Percentiles rank a stretch among this genome's conserved stretches.
Conservation (phyloP, 2,797 vertebrate genomes). For the Macropus fuliginosus region DNA sequence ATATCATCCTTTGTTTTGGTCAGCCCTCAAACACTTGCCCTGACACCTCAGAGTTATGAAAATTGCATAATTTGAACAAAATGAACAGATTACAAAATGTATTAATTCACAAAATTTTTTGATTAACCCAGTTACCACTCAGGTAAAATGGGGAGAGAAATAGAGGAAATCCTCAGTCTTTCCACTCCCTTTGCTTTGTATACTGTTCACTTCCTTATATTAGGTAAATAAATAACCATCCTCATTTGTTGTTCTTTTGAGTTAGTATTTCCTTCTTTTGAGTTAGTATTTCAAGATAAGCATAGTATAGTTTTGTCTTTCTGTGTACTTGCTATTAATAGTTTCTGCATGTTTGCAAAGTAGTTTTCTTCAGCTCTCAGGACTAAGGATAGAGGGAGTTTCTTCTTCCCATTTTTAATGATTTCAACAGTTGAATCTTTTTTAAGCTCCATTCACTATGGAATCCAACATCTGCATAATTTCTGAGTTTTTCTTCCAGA, state of each 20-base stretch:
- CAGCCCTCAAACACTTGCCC: not conserved
- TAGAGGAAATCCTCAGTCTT: not conserved
- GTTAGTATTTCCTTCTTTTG: too few relatives aligned
- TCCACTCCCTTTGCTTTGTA: not conserved
- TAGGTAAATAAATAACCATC: not conserved
- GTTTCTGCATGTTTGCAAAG: not conserved
- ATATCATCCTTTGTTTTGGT: not conserved
- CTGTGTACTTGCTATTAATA: not conserved
- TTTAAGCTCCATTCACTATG: not conserved
- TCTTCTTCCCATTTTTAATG: not conserved
- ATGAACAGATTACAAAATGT: not conserved
- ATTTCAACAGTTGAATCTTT: constrained; percentile 4
- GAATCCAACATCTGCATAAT: not conserved
- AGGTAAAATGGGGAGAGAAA: constrained; percentile 44
- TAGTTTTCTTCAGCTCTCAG: constrained; percentile 1
- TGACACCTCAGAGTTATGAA: not conserved
- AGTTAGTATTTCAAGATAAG: not conserved
- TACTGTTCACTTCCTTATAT: not conserved
- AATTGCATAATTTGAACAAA: not conserved
- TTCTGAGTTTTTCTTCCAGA: constrained; percentile 18
- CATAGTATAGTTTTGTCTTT: not conserved
- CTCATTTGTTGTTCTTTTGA: not conserved
- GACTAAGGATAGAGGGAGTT: not conserved
- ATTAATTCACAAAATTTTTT: constrained; percentile 16
- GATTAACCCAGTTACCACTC: constrained; percentile 27